A percentile compares a stretch with the other conserved stretches of the same genome.
Conservation (phyloP, 2,113 vertebrate species). For the Syngnathus typhle region DNA sequence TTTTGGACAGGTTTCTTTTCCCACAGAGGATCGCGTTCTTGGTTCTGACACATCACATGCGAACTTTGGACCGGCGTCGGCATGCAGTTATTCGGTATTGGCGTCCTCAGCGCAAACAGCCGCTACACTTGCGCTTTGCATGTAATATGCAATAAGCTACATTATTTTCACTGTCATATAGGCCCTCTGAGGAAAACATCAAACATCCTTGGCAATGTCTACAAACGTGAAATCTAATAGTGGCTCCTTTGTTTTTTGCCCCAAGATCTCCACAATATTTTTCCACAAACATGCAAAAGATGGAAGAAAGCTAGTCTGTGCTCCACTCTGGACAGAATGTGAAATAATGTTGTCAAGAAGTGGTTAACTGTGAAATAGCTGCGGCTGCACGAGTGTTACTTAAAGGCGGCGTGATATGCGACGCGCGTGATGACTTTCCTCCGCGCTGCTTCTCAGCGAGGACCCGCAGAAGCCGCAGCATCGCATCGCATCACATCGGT, state of each 20-base stretch:
- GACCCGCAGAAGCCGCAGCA: conserved; percentile 47
- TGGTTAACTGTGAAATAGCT: background rate
- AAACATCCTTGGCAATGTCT: background rate
- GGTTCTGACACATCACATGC: too few species aligned
- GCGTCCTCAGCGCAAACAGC: too few species aligned
- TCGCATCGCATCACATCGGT: conserved; percentile 38
- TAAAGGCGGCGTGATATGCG: conserved; percentile 50
- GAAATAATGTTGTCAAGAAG: background rate
- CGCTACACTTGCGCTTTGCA: too few species aligned
- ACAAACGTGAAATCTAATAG: background rate
- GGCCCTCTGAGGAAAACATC: too few species aligned
- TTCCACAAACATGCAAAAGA: background rate
- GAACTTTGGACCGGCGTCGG: too few species aligned
- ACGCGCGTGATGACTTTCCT: conserved; percentile 58
- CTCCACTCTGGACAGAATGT: background rate
- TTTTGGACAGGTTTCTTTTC: too few species aligned
- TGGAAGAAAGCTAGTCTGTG: background rate
- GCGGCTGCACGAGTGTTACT: conserved; percentile 26
- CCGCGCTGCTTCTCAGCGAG: conserved; percentile 40
- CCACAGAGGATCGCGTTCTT: too few species aligned
- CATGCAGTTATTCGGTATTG: too few species aligned
- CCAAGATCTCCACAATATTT: too few species aligned
- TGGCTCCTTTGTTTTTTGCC: too few species aligned
- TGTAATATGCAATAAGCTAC: too few species aligned
- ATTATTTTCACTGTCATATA: too few species aligned